Evolutionary conservation across 2,113 vertebrate species (phyloP).

Genomic region (western clawed frog (Xenopus tropicalis)): UCB_Xtro_10.0 CM004447.2:89706501-89707000

Average conservation of each 20-base stretch:
- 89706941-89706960: constrained; percentile 26
- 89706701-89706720: too few species aligned
- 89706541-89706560: constrained; percentile 26
- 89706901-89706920: constrained; percentile 33
- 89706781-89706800: constrained; percentile 19
- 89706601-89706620: neutral
- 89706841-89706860: constrained; percentile 16
- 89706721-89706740: too few species aligned
- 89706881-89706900: constrained; percentile 36
- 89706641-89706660: too few species aligned
- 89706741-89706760: too few species aligned
- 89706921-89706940: constrained; percentile 25
- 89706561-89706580: constrained; percentile 36
- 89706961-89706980: constrained; percentile 27
- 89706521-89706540: constrained; percentile 45
- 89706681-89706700: too few species aligned
- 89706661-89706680: too few species aligned
- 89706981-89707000: constrained; percentile 29
- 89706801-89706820: constrained; percentile 32
- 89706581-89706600: neutral
- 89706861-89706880: constrained; percentile 28
- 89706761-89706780: too few species aligned
- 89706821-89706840: constrained; percentile 4
- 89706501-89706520: constrained; percentile 39
- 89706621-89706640: too few species aligned